These are phyloP conservation scores for Cochlearius cochlearius DNA, from an alignment of 2,113 vertebrate genomes.

Conservation along the genomic window DNA sequence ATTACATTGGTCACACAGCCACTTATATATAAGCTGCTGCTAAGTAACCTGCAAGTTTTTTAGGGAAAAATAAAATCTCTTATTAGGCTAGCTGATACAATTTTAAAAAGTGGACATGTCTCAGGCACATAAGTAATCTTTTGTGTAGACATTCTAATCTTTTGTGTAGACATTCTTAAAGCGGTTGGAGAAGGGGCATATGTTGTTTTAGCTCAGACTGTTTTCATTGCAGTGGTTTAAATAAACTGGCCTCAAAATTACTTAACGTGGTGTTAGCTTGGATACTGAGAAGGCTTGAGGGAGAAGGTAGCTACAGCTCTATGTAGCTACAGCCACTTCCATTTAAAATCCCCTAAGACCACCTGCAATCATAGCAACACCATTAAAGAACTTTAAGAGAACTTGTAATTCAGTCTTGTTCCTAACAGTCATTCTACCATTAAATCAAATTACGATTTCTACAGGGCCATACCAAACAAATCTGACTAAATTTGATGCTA, in stretches of 20 bases:
- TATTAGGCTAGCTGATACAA: neutral
- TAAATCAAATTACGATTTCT: neutral
- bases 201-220: neutral
- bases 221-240: slow-evolving; percentile 22
- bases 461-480: neutral
- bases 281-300: neutral
- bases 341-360: neutral
- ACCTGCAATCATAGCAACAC: neutral
- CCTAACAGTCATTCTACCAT: neutral
- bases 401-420: neutral
- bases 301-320: neutral
- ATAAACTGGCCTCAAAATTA: neutral
- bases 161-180: neutral
- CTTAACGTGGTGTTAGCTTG: neutral
- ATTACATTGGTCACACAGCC: neutral
- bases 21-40: neutral
- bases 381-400: neutral
- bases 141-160: slow-evolving; percentile 7
- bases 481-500: neutral
- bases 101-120: neutral
- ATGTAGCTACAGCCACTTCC: neutral
- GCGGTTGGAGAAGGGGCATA: neutral
- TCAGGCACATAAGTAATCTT: neutral
- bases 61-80: neutral
- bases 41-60: neutral